Conservation (phyloP, 2,888 invertebrate genomes). For the Blastobasis adustella region DNA sequence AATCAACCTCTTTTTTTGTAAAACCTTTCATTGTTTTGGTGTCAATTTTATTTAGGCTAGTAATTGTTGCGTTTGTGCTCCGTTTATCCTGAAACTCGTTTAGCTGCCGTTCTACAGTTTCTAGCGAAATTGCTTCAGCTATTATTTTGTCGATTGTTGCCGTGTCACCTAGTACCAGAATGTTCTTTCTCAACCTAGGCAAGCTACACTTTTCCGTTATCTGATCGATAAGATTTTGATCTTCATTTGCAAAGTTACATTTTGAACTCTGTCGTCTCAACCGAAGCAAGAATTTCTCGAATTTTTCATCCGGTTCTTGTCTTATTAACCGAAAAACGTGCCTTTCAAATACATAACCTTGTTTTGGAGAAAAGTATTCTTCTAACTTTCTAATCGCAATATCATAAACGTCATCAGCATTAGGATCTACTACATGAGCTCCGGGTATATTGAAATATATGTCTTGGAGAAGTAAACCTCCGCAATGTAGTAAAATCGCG, state of each 20-base stretch:
- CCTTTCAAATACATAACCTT: background rate
- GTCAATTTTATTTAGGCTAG: too few species aligned
- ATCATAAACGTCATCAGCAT: background rate
- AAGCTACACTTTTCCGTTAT: slow-evolving; percentile 15
- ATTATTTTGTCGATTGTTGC: background rate
- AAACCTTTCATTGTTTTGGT: too few species aligned
- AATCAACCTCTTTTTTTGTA: background rate
- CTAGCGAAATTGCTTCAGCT: background rate
- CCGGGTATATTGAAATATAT: background rate
- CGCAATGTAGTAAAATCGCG: background rate
- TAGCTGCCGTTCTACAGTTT: background rate
- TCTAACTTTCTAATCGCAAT: background rate
- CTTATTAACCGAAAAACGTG: background rate
- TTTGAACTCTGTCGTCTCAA: background rate
- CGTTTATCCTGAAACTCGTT: background rate
- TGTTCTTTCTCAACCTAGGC: slow-evolving; percentile 14
- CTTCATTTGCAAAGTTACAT: slow-evolving; percentile 2
- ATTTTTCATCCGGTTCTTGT: background rate
- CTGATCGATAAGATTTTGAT: slow-evolving; percentile 15
- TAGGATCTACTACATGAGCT: background rate
- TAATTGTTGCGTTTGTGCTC: background rate
- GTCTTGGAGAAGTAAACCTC: background rate
- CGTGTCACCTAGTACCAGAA: slow-evolving; percentile 11
- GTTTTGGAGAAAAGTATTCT: background rate
- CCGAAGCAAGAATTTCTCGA: background rate